Conservation (phyloP, 2,797 vertebrate species). For the Cottoperca gobio region DNA sequence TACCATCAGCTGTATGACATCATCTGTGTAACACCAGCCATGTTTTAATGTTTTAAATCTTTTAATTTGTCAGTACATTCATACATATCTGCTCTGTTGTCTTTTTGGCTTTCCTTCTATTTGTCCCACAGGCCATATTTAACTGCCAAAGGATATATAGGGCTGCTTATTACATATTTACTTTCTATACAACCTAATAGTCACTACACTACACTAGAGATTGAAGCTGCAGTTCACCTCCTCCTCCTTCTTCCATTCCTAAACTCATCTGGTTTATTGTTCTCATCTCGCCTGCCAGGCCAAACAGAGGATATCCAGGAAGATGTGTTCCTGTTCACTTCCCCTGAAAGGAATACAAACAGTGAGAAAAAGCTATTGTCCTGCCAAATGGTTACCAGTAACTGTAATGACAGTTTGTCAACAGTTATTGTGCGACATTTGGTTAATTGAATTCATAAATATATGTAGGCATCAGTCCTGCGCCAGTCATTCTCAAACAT, state of each 20-base stretch:
- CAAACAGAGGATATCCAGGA: slow-evolving; percentile 81
- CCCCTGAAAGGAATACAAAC: slow-evolving; percentile 66
- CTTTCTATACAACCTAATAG: neutral
- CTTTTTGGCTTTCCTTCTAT: slow-evolving; percentile 12
- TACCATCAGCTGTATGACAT: slow-evolving; percentile 8
- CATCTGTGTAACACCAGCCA: neutral
- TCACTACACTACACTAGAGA: slow-evolving; percentile 14
- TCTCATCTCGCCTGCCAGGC: slow-evolving; percentile 54
- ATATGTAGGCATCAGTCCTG: slow-evolving; percentile 13
- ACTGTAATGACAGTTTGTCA: slow-evolving; percentile 59
- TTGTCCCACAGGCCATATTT: slow-evolving; percentile 4
- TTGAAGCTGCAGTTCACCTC: slow-evolving; percentile 31
- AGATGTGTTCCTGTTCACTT: slow-evolving; percentile 74
- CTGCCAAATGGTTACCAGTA: slow-evolving; percentile 55
- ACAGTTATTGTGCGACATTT: slow-evolving; percentile 53
- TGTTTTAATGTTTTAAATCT: too few relatives aligned
- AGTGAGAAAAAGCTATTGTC: slow-evolving; percentile 74
- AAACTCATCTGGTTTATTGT: slow-evolving; percentile 55
- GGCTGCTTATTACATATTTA: slow-evolving; percentile 12
- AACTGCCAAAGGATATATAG: neutral
- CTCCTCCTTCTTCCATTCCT: slow-evolving; percentile 24
- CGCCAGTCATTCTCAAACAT: slow-evolving; percentile 35
- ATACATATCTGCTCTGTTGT: neutral
- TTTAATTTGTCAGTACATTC: neutral
- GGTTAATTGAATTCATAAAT: slow-evolving; percentile 41